These are phyloP conservation scores for Pentamera pediparva DNA, from an alignment of 53 echinoderm and acorn worm species.

Conservation along the genomic window DNA sequence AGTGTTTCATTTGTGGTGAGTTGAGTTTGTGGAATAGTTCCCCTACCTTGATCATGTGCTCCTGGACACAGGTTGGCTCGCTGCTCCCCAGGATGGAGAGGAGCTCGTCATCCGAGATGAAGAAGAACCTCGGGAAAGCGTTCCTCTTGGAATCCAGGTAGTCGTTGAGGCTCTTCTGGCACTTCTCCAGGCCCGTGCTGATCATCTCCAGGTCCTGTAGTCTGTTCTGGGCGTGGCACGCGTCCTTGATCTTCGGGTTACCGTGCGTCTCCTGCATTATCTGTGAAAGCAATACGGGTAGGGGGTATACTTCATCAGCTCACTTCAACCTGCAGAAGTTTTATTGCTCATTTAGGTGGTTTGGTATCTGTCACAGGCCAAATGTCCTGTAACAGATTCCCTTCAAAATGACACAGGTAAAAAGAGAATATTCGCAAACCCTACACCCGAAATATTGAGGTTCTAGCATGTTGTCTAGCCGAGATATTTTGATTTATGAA, in stretches of 20 bases:
- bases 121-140: slow-evolving; percentile 98
- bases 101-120: slow-evolving; percentile 98
- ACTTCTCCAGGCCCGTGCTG: slow-evolving; percentile 91
- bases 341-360: too few species aligned
- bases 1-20: too few species aligned
- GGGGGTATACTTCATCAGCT: background rate
- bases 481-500: too few species aligned
- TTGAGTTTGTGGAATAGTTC: background rate
- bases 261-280: slow-evolving; percentile 91
- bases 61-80: slow-evolving; percentile 89
- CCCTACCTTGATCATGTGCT: slow-evolving; percentile 97
- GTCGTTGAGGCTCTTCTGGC: slow-evolving; percentile 99
- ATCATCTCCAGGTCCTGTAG: slow-evolving; percentile 97
- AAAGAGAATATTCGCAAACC: too few species aligned
- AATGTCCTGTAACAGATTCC: too few species aligned
- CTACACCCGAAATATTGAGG: too few species aligned
- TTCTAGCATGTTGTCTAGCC: too few species aligned
- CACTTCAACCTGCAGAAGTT: too few species aligned
- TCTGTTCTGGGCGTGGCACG: slow-evolving; percentile 83
- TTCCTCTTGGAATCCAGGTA: slow-evolving; percentile 99
- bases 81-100: slow-evolving; percentile 96
- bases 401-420: too few species aligned
- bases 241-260: slow-evolving; percentile 97
- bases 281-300: slow-evolving; percentile 23
- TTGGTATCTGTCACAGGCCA: too few species aligned